Conservation (phyloP, 2,113 vertebrate genomes). For the Cebus imitator region DNA sequence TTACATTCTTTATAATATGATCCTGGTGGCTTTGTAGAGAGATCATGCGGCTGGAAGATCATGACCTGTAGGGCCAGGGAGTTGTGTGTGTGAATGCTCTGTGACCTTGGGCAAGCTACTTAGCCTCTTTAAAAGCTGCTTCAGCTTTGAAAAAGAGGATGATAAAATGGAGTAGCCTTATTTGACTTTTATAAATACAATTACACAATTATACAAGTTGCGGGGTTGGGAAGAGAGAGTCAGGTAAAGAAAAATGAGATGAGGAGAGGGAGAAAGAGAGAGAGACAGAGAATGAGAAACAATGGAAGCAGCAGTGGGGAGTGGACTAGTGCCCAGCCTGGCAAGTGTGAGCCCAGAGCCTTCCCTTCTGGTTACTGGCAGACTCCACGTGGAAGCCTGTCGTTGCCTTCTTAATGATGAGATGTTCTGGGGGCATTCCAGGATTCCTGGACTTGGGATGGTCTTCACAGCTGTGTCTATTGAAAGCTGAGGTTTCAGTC, state of each 20-base stretch:
- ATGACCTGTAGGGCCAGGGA: background rate
- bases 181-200: background rate
- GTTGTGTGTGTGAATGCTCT: background rate
- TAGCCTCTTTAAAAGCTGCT: background rate
- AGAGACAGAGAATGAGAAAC: background rate
- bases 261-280: too few species aligned
- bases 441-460: background rate
- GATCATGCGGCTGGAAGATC: background rate
- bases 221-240: too few species aligned
- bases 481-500: background rate
- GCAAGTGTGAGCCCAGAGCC: background rate
- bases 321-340: background rate
- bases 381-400: background rate
- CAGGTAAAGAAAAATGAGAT: background rate
- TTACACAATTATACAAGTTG: background rate
- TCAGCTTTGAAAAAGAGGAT: background rate
- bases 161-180: background rate
- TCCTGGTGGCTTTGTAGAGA: too few species aligned
- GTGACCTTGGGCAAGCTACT: background rate
- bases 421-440: background rate
- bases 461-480: background rate
- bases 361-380: too few species aligned
- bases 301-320: background rate
- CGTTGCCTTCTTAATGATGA: too few species aligned
- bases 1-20: too few species aligned